Evolutionary conservation across 2,888 invertebrate genomes (phyloP).

Genomic region (Drosophila multiciliata): DNA sequence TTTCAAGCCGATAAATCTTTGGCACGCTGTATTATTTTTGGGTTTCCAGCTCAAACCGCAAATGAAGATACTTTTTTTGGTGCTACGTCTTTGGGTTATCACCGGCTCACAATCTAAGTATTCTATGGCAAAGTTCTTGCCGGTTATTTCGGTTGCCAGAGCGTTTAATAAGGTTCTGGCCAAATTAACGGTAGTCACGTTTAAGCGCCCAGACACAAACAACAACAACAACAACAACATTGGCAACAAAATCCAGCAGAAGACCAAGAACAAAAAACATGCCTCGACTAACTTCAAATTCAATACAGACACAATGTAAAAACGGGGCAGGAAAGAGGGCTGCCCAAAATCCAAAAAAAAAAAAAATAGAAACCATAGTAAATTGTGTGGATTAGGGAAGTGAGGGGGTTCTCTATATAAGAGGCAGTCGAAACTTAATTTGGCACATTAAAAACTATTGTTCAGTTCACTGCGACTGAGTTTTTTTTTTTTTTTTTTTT

Average conservation of each 20-base stretch:
- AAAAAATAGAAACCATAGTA: slow-evolving; percentile 19
- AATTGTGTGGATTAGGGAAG: slow-evolving; percentile 52
- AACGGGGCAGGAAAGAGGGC: neutral
- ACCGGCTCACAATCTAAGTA: slow-evolving; percentile 46
- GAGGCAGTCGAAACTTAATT: slow-evolving; percentile 66
- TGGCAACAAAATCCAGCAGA: slow-evolving; percentile 2
- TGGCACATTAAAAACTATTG: slow-evolving; percentile 78
- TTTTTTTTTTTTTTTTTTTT: slow-evolving; percentile 3
- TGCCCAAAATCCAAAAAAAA: slow-evolving; percentile 20
- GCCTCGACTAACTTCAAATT: slow-evolving; percentile 56
- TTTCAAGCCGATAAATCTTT: slow-evolving; percentile 70
- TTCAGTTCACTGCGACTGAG: slow-evolving; percentile 34
- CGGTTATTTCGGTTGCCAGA: slow-evolving; percentile 40
- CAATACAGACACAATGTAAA: slow-evolving; percentile 49
- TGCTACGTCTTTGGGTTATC: slow-evolving; percentile 41
- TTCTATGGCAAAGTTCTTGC: slow-evolving; percentile 38
- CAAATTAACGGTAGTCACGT: slow-evolving; percentile 78
- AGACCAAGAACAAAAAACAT: slow-evolving; percentile 44
- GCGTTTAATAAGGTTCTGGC: slow-evolving; percentile 65
- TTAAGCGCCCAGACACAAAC: slow-evolving; percentile 61
- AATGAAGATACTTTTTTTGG: slow-evolving; percentile 51
- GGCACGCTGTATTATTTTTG: slow-evolving; percentile 47
- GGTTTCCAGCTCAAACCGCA: slow-evolving; percentile 13
- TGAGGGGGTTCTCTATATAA: slow-evolving; percentile 9
- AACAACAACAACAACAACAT: slow-evolving; percentile 26